Base-by-base conservation (phyloP, 2,113 vertebrate genomes). In the Athene cunicularia region DNA sequence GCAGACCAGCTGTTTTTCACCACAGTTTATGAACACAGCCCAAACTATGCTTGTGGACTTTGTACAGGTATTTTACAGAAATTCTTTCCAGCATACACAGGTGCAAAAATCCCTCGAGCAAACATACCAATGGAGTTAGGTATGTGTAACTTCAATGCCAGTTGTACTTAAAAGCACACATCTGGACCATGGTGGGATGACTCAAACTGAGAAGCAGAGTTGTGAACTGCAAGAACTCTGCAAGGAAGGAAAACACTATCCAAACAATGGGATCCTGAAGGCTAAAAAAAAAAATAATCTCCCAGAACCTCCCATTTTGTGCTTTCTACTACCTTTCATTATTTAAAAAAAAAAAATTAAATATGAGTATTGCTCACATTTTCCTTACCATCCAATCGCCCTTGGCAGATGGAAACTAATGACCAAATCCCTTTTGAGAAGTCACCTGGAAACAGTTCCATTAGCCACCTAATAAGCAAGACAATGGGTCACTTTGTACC, bases 81-180 rank as follows among this genome's bases (percentile, higher is more conserved):
- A 97, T 77, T 56, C 95, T 85, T 96, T 94, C 93, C 93, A 86
- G 96, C 79, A 60, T 63, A 95, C 96, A 95, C 98, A 98, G 98
- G 98, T 98, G 97, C 95, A 96, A 28, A 60, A 23, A 18, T 23
- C 93, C 97, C 96, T 82, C 10, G 60, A 93, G 97, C 97, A 91
- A 93, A 93, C 97, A 98, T 96, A 97, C 96, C 94, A 43, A 96
- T 74, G 6, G 6, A 21, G 63, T 97, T 86, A 97, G 96, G 97
- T 97, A 97, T 67, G 96, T 94, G 94, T 17, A n/a, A 84, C 88
- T 85, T 88, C 76, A 77, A 8, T 90, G 96, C 97, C 95, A 98
- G 96, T 75, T 35, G 89, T 16, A 75, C 95, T 91, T 74, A 60
- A 84, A 86, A 64, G 95, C 55, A 60, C 97, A 98, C 98, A 98